Evolutionary conservation across 2,113 vertebrate genomes (phyloP).

Genomic region (Paratilapia polleni): DNA sequence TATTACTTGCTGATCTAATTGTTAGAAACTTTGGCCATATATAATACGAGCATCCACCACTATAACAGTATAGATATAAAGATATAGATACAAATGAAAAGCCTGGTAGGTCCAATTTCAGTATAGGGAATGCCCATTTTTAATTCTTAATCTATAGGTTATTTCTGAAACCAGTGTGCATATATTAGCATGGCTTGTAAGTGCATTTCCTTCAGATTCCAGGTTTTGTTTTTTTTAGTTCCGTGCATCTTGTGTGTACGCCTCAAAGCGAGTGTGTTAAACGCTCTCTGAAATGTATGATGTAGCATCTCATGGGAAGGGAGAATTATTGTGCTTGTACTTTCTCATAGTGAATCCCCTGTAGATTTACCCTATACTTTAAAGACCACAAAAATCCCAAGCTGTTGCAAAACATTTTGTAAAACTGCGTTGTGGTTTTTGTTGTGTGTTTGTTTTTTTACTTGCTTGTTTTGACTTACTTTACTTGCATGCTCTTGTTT

Average conservation of each 20-base stretch:
- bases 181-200: conserved; percentile 3
- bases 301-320: conserved; percentile 29
- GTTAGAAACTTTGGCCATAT: not conserved
- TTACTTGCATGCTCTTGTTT: not conserved
- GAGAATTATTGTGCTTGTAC: not conserved
- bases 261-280: conserved; percentile 1
- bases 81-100: not conserved
- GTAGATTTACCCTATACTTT: conserved; percentile 46
- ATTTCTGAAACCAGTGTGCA: conserved; percentile 34
- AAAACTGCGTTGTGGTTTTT: conserved; percentile 10
- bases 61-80: not conserved
- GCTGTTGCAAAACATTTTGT: conserved; percentile 42
- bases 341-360: conserved; percentile 41
- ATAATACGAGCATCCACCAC: not conserved
- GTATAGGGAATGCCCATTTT: not conserved
- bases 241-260: not conserved
- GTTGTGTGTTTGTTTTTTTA: not conserved
- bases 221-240: conserved; percentile 4
- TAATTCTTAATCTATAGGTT: not conserved
- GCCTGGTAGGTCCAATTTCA: not conserved
- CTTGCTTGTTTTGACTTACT: too few species aligned
- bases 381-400: conserved; percentile 47
- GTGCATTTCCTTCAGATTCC: conserved; percentile 18
- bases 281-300: conserved; percentile 26
- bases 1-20: not conserved